phyloP scores from a whole-genome alignment of 2,888 invertebrate genomes.

The Cerastis rubricosa region DNA sequence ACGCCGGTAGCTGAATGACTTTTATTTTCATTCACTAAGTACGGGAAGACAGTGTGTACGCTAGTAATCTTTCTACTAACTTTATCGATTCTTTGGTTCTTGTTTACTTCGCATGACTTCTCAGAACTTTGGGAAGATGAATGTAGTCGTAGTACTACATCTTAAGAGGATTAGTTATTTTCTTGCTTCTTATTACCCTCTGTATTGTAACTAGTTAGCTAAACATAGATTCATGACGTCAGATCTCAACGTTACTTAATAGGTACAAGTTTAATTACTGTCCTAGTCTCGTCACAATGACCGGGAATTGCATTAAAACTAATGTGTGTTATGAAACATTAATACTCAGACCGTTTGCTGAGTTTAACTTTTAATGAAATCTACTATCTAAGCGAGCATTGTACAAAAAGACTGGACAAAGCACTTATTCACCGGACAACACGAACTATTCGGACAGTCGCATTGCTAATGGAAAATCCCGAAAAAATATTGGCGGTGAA shows the following conservation, averaged over 20 bases:
- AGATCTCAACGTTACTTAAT: constrained; percentile 22
- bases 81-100: constrained; percentile 46
- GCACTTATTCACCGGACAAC: constrained; percentile 79
- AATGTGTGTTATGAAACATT: constrained; percentile 57
- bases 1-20: constrained; percentile 61
- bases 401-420: constrained; percentile 75
- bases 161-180: constrained; percentile 12
- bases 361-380: constrained; percentile 80
- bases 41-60: constrained; percentile 60
- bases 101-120: constrained; percentile 39
- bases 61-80: constrained; percentile 62
- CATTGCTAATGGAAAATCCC: constrained; percentile 89
- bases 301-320: constrained; percentile 53
- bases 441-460: constrained; percentile 82
- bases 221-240: constrained; percentile 37
- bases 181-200: constrained; percentile 3
- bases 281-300: constrained; percentile 49
- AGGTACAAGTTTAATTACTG: constrained; percentile 40
- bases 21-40: constrained; percentile 66
- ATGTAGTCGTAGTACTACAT: constrained; percentile 12
- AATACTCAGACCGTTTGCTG: constrained; percentile 45
- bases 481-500: constrained; percentile 87
- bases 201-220: neutral
- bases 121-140: constrained; percentile 27
- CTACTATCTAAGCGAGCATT: constrained; percentile 70